Evolutionary conservation across 2,797 vertebrate genomes (phyloP).

Genomic region (Rhinophrynus dorsalis): DNA sequence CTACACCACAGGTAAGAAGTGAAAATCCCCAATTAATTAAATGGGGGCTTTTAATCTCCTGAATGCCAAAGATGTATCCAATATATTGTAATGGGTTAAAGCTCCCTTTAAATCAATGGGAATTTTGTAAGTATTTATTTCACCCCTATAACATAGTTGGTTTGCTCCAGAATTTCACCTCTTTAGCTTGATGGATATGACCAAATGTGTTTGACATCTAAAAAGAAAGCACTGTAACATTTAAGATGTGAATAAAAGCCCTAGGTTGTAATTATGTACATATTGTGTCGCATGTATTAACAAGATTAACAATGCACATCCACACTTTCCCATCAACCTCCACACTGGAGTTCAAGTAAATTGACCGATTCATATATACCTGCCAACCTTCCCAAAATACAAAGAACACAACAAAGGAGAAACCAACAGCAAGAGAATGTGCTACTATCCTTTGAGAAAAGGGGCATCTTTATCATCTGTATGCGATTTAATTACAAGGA

Average conservation of each 20-base stretch:
- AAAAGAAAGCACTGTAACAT: too few relatives aligned
- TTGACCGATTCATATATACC: slow-evolving; percentile 8
- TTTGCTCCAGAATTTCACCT: too few relatives aligned
- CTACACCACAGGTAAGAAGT: too few relatives aligned
- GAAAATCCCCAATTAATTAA: too few relatives aligned
- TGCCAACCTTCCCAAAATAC: not conserved
- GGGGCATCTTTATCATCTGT: not conserved
- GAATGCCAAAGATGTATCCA: too few relatives aligned
- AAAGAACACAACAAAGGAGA: not conserved
- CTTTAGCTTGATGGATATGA: too few relatives aligned
- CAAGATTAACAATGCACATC: not conserved
- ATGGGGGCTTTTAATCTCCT: too few relatives aligned
- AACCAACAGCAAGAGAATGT: not conserved
- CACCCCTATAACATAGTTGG: too few relatives aligned
- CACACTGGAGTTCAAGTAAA: not conserved
- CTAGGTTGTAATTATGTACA: not conserved
- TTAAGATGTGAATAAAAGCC: not conserved
- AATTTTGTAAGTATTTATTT: too few relatives aligned
- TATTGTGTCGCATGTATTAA: not conserved
- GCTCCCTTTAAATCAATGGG: too few relatives aligned
- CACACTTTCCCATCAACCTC: not conserved
- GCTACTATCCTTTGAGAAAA: not conserved
- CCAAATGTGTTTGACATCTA: not conserved
- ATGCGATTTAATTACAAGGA: not conserved
- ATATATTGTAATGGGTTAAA: too few relatives aligned